Evolutionary conservation across 2,113 vertebrate species (phyloP), one percentile per base, ranked within the genome.

Genomic region (Cryptomyrus ogoouensis): DNA sequence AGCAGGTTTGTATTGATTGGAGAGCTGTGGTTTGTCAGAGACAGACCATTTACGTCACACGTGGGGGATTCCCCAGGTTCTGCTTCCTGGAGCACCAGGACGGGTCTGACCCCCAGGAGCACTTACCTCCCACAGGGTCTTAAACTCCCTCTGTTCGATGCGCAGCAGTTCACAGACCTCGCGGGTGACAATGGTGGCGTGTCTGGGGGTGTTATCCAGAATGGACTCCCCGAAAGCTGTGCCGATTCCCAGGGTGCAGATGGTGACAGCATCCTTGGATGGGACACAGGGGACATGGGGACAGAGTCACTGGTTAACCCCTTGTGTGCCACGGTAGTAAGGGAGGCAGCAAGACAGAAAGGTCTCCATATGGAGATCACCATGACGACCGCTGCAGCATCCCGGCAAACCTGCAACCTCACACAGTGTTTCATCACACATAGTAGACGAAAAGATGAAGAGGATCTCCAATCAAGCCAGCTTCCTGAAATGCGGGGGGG

Each of bases 151-250:
- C 96, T 98, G 97, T 90, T 98, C 98, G 52, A 99, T 97, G 89
- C 98, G 97, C 89, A 99, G 97, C 35, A 99, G 97, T 83, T 99
- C 98, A 0, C 98, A 98, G 92, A 94, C 95, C 92, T 99, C 98
- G 91, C 97, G 95, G 13, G 98, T 99, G 92, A 99, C 97, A 0
- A 99, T 98, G 91, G 98, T 99, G 12, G 98, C 98, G 93, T 99
- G 98, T 88, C 98, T 97, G 49, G 98, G 98, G 1, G 98, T 99
- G 94, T 99, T 99, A 94, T 99, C 98, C 94, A 99, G 95, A 93
- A 99, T 98, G 13, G 98, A 99, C 95, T 99, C 98, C 94, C 98
- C 98, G 90, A 99, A 99, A 52, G 98, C 98, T 0, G 98, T 99
- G 93, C 98, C 98, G n/a, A 97, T 95, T 91, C 98, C 98, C 95